phyloP scores from a whole-genome alignment of 2,888 invertebrate genomes.

The Blera fallax region DNA sequence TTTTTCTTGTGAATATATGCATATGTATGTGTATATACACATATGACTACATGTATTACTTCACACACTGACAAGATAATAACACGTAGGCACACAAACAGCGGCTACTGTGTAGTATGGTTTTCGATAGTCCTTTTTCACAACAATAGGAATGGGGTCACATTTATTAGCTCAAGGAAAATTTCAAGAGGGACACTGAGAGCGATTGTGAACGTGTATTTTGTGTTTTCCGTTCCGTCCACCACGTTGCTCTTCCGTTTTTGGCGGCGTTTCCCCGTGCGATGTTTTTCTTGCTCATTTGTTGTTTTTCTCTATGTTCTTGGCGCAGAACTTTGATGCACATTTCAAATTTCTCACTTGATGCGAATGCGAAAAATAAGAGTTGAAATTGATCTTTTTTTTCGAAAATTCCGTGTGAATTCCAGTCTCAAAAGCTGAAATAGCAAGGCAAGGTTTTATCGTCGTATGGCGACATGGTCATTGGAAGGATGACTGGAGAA shows the following conservation, averaged over 20 bases:
- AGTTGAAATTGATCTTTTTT: conserved; percentile 26
- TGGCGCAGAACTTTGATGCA: conserved; percentile 40
- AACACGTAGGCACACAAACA: conserved; percentile 35
- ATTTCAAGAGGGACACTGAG: conserved; percentile 60
- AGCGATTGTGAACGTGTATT: conserved; percentile 22
- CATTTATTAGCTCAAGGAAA: conserved; percentile 72
- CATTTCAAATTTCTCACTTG: not conserved
- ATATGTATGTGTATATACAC: no score
- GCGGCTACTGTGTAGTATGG: conserved; percentile 32
- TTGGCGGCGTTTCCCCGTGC: conserved; percentile 15
- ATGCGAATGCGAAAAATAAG: conserved; percentile 26
- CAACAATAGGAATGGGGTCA: conserved; percentile 72
- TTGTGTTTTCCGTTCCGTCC: conserved; percentile 10
- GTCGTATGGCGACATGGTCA: conserved; percentile 55
- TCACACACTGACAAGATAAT: conserved; percentile 30
- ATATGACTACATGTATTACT: no score
- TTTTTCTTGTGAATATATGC: no score
- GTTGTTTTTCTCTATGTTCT: not conserved
- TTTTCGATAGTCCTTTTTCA: conserved; percentile 68
- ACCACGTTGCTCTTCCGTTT: conserved; percentile 41
- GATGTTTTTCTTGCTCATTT: conserved; percentile 17
- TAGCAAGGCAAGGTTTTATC: conserved; percentile 39
- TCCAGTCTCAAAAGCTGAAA: conserved; percentile 31
- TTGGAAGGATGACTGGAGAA: conserved; percentile 59
- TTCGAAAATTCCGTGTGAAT: conserved; percentile 1